Evolutionary conservation across 1,140 invertebrate genomes (phyloP), one percentile per base, ranked within the genome.

Genomic region (Metopolophium dirhodum): DNA sequence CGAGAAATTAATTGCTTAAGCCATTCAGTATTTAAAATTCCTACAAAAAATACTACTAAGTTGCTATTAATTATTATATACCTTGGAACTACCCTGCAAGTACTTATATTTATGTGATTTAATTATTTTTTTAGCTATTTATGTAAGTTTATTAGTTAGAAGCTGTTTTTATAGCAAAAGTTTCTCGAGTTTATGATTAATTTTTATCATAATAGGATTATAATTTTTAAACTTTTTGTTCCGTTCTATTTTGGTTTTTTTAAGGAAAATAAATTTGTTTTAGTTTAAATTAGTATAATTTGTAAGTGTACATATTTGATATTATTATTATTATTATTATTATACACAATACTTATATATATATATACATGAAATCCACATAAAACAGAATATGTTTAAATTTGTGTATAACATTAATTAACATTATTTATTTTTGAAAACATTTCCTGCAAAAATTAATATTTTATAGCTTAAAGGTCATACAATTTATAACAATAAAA

Each of bases 281-380:
- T n/a, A 18, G 61, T n/a, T 77, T n/a, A 77, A 77, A n/a, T 77
- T 77, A 77, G 61, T n/a, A 35, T 77, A 77, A 77, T 77, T 77
- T 77, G 30, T 77, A 35, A 35, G 14, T 77, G 3, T 30, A 61
- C 57, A 61, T 61, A 61, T 1, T 37, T 37, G 37, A 37, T 37
- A 37, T 37, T 37, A 37, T 37, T 37, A 37, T 1, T 41, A 41
- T 41, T 41, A 41, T 7, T 54, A 54, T 22, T 61, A 61, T 61
- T 61, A 30, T 61, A 61, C 26, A 30, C 57, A 61, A 9, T 11
- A 61, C 57, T 9, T 30, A 30, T 9, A 26, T 0, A 61, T 37
- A 41, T 41, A 41, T 41, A 41, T 41, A 61, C 26, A 61, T 11
- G 57, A 61, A 30, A 61, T 30, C 57, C 26, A 30, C 23, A 61